These are phyloP conservation scores for Drosophila takahashii DNA, from an alignment of 1,140 invertebrate species.

Conservation along the genomic window DNA sequence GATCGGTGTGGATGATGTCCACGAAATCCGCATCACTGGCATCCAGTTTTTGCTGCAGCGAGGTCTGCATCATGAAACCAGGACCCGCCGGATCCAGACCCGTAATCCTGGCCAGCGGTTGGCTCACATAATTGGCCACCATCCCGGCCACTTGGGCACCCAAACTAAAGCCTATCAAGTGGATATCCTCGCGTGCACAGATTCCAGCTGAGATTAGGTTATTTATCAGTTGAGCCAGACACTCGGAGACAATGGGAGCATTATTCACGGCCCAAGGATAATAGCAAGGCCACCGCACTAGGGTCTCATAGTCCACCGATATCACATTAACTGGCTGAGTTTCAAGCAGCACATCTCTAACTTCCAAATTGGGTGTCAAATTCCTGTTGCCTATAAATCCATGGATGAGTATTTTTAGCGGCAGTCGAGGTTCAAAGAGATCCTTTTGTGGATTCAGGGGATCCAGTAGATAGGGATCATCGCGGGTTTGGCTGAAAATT, in stretches of 20 bases:
- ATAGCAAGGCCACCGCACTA: conserved; percentile 85
- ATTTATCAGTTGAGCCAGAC: conserved; percentile 84
- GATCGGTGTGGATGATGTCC: conserved; percentile 91
- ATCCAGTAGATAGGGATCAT: conserved; percentile 54
- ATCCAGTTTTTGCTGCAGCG: conserved; percentile 57
- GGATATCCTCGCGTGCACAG: conserved; percentile 86
- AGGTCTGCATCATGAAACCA: conserved; percentile 55
- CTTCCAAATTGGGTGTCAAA: conserved; percentile 69
- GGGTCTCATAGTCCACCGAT: conserved; percentile 86
- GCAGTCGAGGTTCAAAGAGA: conserved; percentile 66
- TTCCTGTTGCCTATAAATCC: conserved; percentile 71
- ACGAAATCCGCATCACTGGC: conserved; percentile 90
- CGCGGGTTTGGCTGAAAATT: conserved; percentile 32
- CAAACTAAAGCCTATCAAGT: conserved; percentile 94
- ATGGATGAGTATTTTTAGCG: conserved; percentile 81
- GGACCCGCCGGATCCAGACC: conserved; percentile 81
- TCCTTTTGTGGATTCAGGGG: conserved; percentile 61
- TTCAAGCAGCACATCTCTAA: conserved; percentile 65
- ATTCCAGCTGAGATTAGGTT: conserved; percentile 84
- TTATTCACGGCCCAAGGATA: conserved; percentile 85
- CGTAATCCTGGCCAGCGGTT: conserved; percentile 69
- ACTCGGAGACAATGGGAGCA: conserved; percentile 85
- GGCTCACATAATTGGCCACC: conserved; percentile 85
- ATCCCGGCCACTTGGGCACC: conserved; percentile 96
- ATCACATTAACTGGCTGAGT: conserved; percentile 85